A percentile compares a stretch with the other conserved stretches of the same genome.
Conservation (phyloP, 37 sponge, comb jelly and placozoan genomes). For the Eunapius fragilis region DNA sequence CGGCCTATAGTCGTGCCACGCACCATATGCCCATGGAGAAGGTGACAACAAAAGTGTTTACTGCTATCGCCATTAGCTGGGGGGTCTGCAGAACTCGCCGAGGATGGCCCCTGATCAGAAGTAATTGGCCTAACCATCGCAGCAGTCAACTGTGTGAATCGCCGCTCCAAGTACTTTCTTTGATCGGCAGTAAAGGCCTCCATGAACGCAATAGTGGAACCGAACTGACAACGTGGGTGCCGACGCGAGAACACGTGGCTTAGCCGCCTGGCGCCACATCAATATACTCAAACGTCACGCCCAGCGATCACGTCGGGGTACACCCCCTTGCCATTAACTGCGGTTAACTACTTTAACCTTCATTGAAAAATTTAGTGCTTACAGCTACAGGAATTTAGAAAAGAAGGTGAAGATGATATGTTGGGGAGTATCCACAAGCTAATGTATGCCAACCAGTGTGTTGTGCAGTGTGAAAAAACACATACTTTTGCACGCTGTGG, state of each 20-base stretch:
- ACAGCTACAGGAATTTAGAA: too few relatives aligned
- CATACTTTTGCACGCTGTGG: too few relatives aligned
- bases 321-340: background rate
- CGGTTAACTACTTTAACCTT: background rate
- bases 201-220: background rate
- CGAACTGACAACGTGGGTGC: background rate
- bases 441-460: too few relatives aligned
- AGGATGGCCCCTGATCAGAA: background rate
- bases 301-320: background rate
- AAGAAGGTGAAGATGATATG: too few relatives aligned
- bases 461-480: too few relatives aligned
- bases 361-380: too few relatives aligned
- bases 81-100: background rate
- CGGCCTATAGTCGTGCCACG: background rate
- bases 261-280: background rate
- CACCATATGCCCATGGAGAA: background rate
- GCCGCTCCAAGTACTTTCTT: background rate
- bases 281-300: background rate
- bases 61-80: background rate
- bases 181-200: background rate
- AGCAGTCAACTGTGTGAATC: background rate
- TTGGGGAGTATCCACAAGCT: too few relatives aligned
- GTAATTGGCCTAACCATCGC: background rate
- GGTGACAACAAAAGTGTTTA: background rate
- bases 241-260: background rate